These are phyloP conservation scores for Parascotia fuliginaria DNA, from an alignment of 2,888 invertebrate species.

Conservation along the genomic window DNA sequence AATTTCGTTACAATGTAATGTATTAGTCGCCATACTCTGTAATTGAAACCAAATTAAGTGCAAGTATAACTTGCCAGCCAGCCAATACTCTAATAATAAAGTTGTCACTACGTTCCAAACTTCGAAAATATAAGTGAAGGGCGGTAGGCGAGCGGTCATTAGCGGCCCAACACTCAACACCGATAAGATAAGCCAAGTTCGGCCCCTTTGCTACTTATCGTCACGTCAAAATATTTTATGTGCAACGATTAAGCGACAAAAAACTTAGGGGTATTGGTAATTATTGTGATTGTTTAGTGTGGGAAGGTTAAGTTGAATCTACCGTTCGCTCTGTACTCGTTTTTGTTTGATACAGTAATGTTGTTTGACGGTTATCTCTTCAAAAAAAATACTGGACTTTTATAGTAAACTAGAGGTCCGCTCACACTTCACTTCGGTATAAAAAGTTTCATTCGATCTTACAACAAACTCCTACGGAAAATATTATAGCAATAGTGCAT, in stretches of 20 bases:
- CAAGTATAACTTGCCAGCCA: not conserved
- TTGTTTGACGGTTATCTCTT: not conserved
- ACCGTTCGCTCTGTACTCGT: conserved; percentile 1
- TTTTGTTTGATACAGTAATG: conserved; percentile 3
- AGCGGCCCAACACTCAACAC: conserved; percentile 66
- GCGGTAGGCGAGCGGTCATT: conserved; percentile 69
- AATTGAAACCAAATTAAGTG: not conserved
- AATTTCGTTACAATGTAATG: too few species aligned
- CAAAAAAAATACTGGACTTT: too few species aligned
- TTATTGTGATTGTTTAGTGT: conserved; percentile 55
- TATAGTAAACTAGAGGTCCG: too few species aligned
- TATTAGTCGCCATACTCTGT: too few species aligned
- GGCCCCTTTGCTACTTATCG: conserved; percentile 74
- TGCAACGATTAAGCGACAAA: conserved; percentile 61
- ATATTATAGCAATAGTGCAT: too few species aligned
- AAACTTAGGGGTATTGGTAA: conserved; percentile 46
- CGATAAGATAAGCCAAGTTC: conserved; percentile 77
- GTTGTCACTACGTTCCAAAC: conserved; percentile 64
- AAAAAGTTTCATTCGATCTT: too few species aligned
- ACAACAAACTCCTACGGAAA: too few species aligned
- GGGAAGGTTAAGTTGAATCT: conserved; percentile 8
- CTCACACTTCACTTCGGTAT: too few species aligned
- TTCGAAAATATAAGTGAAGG: conserved; percentile 54
- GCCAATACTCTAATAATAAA: conserved; percentile 55
- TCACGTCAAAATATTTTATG: conserved; percentile 82